Base-by-base conservation (phyloP, 2,113 vertebrate genomes). In the Pachypanchax playfairii region DNA sequence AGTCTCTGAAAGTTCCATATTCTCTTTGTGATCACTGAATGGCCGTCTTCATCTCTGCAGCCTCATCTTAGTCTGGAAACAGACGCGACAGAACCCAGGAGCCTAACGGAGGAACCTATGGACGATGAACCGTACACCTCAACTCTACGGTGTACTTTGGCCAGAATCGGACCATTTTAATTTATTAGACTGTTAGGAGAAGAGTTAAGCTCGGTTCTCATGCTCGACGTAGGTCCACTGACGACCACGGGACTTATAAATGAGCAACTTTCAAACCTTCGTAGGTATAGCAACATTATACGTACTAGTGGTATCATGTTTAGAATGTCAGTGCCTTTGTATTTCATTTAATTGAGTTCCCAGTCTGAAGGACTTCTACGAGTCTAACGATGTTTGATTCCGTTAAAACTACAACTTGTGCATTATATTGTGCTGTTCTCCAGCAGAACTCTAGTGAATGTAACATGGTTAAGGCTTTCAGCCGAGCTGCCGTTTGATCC, bases 161-260 rank as follows among this genome's bases (percentile, higher is more conserved):
- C 85, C 77, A 82, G 84, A 79, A 80, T 73, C n/a, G 52, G 74
- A 85, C 67, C 67, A 20, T 80, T 79, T 79, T 85, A 54, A 89
- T 82, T 86, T 88, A 92, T 89, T 87, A 69, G 73, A 82, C 75
- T 68, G 77, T 72, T 66, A 31, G 61, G 60, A 74, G 70, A 51
- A 56, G 70, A 63, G 67, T 78, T 26, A 44, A 54, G 79, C 68
- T 83, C 75, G 62, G 55, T 69, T 84, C 79, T 85, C 77, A 65
- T 13, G 47, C 57, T 75, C 70, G 36, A 65, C 52, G 28, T 48
- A 43, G 59, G 70, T 73, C 35, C 24, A 5, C 5, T 14, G 31
- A 70, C 35, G 57, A 73, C 56, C 18, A 29, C 70, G 12, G 53
- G 72, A 79, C 55, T 49, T 41, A 14, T 38, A 2, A 41, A 2